Evolutionary conservation across 1,140 invertebrate genomes (phyloP).

Genomic region (Dreissena rostriformis): DNA sequence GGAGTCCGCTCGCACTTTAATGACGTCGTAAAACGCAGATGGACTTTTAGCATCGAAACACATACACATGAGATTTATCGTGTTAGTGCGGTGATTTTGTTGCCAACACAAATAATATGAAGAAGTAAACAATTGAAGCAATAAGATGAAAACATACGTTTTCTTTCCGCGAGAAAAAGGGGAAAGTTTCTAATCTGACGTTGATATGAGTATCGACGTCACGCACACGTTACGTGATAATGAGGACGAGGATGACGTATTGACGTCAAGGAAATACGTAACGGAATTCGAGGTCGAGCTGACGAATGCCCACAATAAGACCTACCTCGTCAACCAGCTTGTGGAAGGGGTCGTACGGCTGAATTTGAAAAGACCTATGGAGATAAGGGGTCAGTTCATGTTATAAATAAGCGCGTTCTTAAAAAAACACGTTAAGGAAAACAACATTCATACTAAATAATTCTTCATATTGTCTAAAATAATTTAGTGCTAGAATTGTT

Average conservation of each 20-base stretch:
- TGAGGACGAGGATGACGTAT: background rate
- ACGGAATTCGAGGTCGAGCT: conserved; percentile 28
- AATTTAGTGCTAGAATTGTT: background rate
- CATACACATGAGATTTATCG: too few relatives aligned
- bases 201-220: conserved; percentile 4
- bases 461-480: background rate
- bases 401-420: background rate
- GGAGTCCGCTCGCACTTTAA: too few relatives aligned
- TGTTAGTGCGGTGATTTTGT: too few relatives aligned
- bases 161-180: too few relatives aligned
- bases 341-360: conserved; percentile 31
- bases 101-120: too few relatives aligned
- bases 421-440: background rate
- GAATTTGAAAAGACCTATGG: conserved; percentile 9
- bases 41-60: too few relatives aligned
- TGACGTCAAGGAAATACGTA: background rate
- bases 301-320: conserved; percentile 28
- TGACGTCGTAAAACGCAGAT: too few relatives aligned
- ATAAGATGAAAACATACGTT: too few relatives aligned
- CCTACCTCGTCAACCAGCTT: conserved; percentile 31
- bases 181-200: too few relatives aligned
- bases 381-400: conserved; percentile 27
- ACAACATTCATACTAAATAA: background rate
- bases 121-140: too few relatives aligned
- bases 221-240: background rate